A percentile compares a stretch with the other conserved stretches of the same genome.
These are phyloP conservation scores for Scotopteryx bipunctaria DNA, from an alignment of 2,888 invertebrate genomes.

Conservation along the genomic window DNA sequence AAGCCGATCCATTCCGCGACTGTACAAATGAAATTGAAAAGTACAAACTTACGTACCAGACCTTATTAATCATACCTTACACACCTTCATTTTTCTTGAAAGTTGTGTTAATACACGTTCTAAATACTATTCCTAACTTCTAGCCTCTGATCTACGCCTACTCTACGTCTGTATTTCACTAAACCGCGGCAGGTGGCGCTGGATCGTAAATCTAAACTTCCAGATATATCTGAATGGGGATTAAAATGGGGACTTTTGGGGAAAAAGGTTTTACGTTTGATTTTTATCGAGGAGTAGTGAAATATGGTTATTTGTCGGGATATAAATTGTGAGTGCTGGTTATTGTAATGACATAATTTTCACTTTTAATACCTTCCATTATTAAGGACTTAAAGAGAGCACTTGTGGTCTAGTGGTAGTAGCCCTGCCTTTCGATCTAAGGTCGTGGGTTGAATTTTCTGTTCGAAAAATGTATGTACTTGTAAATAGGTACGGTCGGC, in stretches of 20 bases:
- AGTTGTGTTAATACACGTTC: not conserved
- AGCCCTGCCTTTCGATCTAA: too few species aligned
- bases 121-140: not conserved
- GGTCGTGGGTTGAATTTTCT: too few species aligned
- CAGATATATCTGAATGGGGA: constrained; percentile 36
- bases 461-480: too few species aligned
- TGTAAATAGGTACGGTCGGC: too few species aligned
- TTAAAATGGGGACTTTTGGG: constrained; percentile 37
- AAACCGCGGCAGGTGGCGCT: constrained; percentile 38
- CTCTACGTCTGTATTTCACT: constrained; percentile 34
- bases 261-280: constrained; percentile 27
- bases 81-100: not conserved
- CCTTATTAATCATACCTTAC: too few species aligned
- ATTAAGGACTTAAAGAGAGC: too few species aligned
- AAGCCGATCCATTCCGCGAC: too few species aligned
- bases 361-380: too few species aligned
- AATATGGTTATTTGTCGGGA: constrained; percentile 8
- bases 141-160: constrained; percentile 16
- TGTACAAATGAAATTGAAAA: too few species aligned
- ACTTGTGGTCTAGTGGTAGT: too few species aligned
- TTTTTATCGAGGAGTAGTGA: constrained; percentile 25
- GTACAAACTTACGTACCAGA: too few species aligned
- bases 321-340: not conserved
- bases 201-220: constrained; percentile 40
- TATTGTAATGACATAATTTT: not conserved